phyloP scores from a whole-genome alignment of 1,140 invertebrate genomes.

The Drosophila subpulchrella region DNA sequence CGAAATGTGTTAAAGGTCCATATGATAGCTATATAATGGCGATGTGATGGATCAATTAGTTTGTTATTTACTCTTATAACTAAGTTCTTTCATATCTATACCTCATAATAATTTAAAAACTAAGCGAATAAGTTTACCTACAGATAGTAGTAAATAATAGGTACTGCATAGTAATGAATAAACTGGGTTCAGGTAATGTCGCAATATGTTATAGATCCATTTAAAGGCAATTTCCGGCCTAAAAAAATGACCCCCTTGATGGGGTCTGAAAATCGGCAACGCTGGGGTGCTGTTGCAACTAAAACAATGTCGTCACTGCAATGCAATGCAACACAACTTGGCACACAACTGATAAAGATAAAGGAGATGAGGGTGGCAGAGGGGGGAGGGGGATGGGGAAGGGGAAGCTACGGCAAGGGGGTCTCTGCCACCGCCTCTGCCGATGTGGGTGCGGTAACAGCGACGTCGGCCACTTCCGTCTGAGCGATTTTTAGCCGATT shows the following conservation, averaged over 20 bases:
- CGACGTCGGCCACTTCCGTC: slow-evolving; percentile 59
- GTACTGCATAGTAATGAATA: not conserved
- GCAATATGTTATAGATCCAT: not conserved
- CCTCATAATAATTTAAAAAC: no score
- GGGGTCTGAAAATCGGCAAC: slow-evolving; percentile 13
- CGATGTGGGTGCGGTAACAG: slow-evolving; percentile 60
- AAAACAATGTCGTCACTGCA: slow-evolving; percentile 28
- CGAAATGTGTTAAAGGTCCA: no score
- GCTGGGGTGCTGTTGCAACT: slow-evolving; percentile 3
- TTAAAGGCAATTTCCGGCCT: not conserved
- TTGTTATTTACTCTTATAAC: no score
- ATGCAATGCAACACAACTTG: slow-evolving; percentile 39
- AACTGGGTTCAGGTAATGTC: not conserved
- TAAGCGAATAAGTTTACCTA: no score
- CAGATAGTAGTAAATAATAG: no score
- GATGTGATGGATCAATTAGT: no score
- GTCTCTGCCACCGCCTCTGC: slow-evolving; percentile 6
- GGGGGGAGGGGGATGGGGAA: no score
- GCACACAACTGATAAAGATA: slow-evolving; percentile 33
- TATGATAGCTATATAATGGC: no score
- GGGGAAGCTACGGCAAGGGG: not conserved
- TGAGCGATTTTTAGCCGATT: slow-evolving; percentile 56
- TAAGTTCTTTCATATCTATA: no score
- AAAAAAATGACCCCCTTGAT: slow-evolving; percentile 1
- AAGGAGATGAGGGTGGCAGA: not conserved